A percentile compares a stretch with the other conserved stretches of the same genome.
phyloP scores from a whole-genome alignment of 2,888 invertebrate species.

The Heliconius ismenius region DNA sequence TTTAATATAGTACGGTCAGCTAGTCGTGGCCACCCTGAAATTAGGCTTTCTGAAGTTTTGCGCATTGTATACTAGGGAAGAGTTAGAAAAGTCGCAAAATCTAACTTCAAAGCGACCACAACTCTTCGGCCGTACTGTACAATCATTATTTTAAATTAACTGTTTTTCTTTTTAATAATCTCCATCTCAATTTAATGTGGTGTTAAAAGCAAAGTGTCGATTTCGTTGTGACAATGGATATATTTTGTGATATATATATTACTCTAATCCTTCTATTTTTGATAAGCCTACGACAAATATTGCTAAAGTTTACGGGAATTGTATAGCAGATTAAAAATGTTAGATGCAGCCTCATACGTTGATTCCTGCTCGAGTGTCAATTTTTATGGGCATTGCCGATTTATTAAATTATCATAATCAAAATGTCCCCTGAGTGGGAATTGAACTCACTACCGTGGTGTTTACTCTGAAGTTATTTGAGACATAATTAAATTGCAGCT shows the following conservation, averaged over 20 bases:
- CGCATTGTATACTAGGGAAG: too few relatives aligned
- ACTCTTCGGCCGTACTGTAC: too few relatives aligned
- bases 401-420: conserved; percentile 8
- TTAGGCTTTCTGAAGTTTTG: too few relatives aligned
- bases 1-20: too few relatives aligned
- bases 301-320: conserved; percentile 71
- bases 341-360: conserved; percentile 55
- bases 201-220: conserved; percentile 73
- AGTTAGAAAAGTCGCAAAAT: too few relatives aligned
- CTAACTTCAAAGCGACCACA: too few relatives aligned
- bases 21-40: too few relatives aligned
- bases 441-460: too few relatives aligned
- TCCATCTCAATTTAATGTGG: conserved; percentile 46
- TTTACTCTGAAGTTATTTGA: too few relatives aligned
- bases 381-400: conserved; percentile 39
- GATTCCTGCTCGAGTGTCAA: conserved; percentile 51
- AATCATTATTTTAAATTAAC: neutral
- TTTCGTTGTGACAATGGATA: conserved; percentile 75
- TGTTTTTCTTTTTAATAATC: neutral
- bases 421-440: too few relatives aligned
- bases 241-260: conserved; percentile 82
- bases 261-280: conserved; percentile 81
- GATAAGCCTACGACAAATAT: conserved; percentile 78
- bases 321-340: conserved; percentile 62
- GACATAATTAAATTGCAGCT: too few relatives aligned